Base-by-base conservation (phyloP, 2,888 invertebrate species). In the Poecilus cupreus region DNA sequence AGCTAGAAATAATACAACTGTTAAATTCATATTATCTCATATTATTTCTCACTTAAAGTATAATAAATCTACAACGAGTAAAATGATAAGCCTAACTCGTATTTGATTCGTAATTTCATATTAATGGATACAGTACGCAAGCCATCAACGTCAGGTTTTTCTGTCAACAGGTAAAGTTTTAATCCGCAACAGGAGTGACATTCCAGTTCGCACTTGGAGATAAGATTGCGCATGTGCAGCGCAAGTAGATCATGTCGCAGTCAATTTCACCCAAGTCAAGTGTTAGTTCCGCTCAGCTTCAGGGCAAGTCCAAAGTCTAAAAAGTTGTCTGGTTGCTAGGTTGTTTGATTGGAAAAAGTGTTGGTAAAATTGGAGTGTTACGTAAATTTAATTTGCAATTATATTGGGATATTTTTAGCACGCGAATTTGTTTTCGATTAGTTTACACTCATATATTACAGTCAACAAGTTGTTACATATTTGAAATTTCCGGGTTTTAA, bases 371-470 rank as follows among this genome's bases (percentile, higher is more conserved):
- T 26, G 26, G 4, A 2, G 13, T 26, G 24, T 60, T 60, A 24
- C 60, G 60, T 60, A 60, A 60, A 57, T 57, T n/a, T 54, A 54
- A 60, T 60, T 26, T 60, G 60, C 60, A 60, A 60, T 60, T 60
- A 60, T 60, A 60, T 60, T 60, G 6, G 60, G 13, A 26, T 60
- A 60, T 60, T 24, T 57, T 60, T 60, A 60, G 60, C 60, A 22
- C 32, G 32, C 32, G 6, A 32, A 32, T 32, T 32, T 32, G n/a
- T n/a, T n/a, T n/a, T n/a, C n/a, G 32, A 32, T 32, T 32, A 32
- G 32, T 32, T 32, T 6, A 32, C 8, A 32, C 8, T 3, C 32
- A 32, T 32, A 32, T 32, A 32, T 32, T 32, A 32, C 5, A 32
- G 1, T 1, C 8, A 32, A 3, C 26, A 26, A 3, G 32, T 32